These are phyloP conservation scores for Aptenodytes forsteri DNA, from an alignment of 2,113 vertebrate genomes.

Conservation along the genomic window DNA sequence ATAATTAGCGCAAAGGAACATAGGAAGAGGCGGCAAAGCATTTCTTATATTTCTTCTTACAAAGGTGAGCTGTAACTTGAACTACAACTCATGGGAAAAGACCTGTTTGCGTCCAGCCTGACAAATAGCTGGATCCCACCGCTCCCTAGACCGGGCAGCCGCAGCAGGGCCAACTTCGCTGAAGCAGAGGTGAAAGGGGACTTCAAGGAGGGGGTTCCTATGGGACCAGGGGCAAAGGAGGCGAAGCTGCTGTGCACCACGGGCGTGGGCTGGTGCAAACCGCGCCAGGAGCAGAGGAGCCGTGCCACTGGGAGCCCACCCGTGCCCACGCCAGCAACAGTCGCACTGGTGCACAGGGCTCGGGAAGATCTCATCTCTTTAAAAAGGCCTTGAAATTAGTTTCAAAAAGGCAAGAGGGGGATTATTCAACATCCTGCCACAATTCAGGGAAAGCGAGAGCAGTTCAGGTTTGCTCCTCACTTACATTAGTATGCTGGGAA, in stretches of 20 bases:
- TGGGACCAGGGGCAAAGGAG: background rate
- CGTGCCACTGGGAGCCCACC: background rate
- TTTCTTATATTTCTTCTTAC: background rate
- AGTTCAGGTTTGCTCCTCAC: background rate
- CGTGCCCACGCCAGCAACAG: fast-evolving
- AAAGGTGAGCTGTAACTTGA: background rate
- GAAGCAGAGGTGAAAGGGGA: background rate
- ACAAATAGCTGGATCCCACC: background rate
- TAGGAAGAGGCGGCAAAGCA: background rate
- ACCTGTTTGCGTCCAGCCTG: background rate
- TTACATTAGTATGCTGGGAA: background rate
- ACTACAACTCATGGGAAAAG: background rate
- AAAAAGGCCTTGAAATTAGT: background rate
- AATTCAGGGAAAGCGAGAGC: background rate
- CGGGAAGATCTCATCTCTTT: background rate
- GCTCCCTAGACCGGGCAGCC: background rate
- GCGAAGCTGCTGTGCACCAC: background rate
- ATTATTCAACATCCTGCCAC: background rate
- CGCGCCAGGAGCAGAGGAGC: background rate
- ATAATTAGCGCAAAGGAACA: background rate
- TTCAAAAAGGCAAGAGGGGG: background rate
- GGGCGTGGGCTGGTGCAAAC: background rate
- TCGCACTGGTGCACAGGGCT: background rate
- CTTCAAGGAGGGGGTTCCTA: background rate
- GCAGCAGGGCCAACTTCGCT: fast-evolving